Percentiles rank a stretch among this genome's conserved stretches.
Evolutionary conservation across 2,888 invertebrate species (phyloP).

Genomic region (Acheta domesticus): DNA sequence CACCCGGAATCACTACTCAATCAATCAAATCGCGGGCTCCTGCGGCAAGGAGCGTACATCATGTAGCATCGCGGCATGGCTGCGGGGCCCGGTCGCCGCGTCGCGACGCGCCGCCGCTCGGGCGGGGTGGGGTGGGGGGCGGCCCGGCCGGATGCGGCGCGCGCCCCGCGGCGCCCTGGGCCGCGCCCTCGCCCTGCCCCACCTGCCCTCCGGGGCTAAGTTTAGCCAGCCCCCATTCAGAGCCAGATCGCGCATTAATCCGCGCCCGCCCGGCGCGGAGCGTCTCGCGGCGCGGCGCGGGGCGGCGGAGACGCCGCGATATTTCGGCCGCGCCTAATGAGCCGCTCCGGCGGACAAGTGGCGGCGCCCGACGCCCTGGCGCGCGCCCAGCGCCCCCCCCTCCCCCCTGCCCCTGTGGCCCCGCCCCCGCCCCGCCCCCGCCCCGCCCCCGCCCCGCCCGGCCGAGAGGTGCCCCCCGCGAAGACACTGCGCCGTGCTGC

Average conservation of each 20-base stretch:
- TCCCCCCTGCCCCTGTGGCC: no score
- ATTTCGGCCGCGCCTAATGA: slow-evolving; percentile 18
- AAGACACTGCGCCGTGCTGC: no score
- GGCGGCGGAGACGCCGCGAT: background rate
- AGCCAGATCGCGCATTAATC: slow-evolving; percentile 18
- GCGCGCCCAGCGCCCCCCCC: background rate
- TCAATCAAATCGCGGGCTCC: no score
- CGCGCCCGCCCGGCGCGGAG: background rate
- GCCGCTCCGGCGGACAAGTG: background rate
- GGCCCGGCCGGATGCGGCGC: background rate
- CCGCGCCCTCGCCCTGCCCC: background rate
- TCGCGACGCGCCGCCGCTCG: background rate
- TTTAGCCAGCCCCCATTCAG: background rate
- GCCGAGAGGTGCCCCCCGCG: no score
- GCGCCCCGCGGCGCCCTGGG: background rate
- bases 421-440: no score
- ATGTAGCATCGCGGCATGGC: no score
- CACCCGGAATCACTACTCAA: no score
- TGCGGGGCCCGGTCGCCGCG: background rate
- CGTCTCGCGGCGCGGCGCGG: background rate
- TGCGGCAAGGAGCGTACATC: no score
- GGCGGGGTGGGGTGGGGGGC: background rate
- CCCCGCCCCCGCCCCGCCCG: no score
- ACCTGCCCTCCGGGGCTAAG: background rate
- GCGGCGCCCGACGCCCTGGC: background rate